These are phyloP conservation scores for Ornithoptera alexandrae DNA, from an alignment of 2,888 invertebrate species.

Conservation along the genomic window DNA sequence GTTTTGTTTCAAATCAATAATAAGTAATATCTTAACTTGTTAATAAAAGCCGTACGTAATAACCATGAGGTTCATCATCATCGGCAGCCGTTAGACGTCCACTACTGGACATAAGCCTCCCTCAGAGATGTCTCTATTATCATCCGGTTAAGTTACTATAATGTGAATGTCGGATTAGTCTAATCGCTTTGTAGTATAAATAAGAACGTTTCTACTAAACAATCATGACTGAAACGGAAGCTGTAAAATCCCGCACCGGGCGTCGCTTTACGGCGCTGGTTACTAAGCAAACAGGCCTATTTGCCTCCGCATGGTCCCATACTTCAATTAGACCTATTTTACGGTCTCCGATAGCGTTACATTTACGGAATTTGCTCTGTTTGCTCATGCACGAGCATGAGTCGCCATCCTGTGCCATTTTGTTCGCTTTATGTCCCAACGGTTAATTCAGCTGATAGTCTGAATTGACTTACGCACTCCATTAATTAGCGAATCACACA, in stretches of 20 bases:
- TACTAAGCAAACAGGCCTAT: conserved; percentile 12
- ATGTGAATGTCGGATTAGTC: too few species aligned
- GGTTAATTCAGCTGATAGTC: conserved; percentile 2
- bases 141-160: too few species aligned
- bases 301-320: conserved; percentile 1
- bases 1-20: too few species aligned
- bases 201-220: too few species aligned
- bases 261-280: neutral
- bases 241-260: neutral
- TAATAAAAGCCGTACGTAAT: too few species aligned
- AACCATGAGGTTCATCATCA: too few species aligned
- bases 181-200: too few species aligned
- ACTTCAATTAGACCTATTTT: conserved; percentile 24
- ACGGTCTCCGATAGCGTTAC: conserved; percentile 15
- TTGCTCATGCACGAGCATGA: conserved; percentile 25
- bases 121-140: too few species aligned
- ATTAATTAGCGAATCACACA: too few species aligned
- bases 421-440: conserved; percentile 2
- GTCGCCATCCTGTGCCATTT: neutral
- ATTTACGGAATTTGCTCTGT: conserved; percentile 14
- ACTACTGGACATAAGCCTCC: too few species aligned
- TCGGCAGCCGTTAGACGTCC: too few species aligned
- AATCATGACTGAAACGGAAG: neutral
- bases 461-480: neutral
- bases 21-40: too few species aligned